phyloP scores from a whole-genome alignment of 1,140 invertebrate genomes.

The Cataglyphis hispanica region DNA sequence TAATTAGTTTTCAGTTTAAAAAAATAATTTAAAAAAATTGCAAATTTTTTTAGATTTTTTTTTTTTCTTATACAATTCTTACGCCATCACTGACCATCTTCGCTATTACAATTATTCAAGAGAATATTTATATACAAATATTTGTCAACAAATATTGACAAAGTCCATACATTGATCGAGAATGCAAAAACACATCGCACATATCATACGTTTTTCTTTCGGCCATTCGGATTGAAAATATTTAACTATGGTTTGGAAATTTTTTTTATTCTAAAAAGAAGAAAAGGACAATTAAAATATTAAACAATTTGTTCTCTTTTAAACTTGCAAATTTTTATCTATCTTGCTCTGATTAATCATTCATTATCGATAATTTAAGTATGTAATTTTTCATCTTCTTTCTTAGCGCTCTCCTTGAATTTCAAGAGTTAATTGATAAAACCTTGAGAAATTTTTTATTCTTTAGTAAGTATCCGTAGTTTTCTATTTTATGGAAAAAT shows the following conservation, averaged over 20 bases:
- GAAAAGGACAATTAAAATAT: neutral
- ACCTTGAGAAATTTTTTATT: neutral
- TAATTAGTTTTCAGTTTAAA: too few relatives aligned
- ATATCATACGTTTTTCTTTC: neutral
- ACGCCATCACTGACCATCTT: neutral
- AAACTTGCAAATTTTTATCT: neutral
- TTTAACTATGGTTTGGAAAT: neutral
- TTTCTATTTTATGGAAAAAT: neutral
- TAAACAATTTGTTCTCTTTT: neutral
- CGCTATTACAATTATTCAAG: neutral
- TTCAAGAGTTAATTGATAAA: neutral
- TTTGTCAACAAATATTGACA: neutral
- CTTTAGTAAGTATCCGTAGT: neutral
- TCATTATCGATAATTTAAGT: neutral
- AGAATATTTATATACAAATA: neutral
- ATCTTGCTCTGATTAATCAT: neutral
- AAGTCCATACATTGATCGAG: neutral
- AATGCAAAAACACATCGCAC: neutral
- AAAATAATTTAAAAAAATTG: too few relatives aligned
- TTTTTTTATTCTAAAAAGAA: neutral
- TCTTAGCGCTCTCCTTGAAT: neutral
- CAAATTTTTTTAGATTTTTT: too few relatives aligned
- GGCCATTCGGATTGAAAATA: neutral
- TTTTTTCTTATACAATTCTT: neutral
- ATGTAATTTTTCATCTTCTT: neutral